Evolutionary conservation across 2,888 invertebrate species (phyloP).

Genomic region (Limulus polyphemus): DNA sequence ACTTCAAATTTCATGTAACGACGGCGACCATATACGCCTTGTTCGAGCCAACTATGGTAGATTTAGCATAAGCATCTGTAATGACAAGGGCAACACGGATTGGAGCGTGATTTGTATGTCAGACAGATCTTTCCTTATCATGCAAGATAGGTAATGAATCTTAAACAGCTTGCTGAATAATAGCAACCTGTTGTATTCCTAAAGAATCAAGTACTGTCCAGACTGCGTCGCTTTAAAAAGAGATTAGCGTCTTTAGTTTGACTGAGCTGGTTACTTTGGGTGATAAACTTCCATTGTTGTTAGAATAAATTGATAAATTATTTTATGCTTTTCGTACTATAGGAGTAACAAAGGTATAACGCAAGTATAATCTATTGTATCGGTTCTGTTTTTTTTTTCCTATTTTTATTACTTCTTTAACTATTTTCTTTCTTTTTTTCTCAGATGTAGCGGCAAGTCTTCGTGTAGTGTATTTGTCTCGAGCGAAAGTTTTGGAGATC

Average conservation of each 20-base stretch:
- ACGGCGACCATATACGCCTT: slow-evolving; percentile 62
- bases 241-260: too few relatives aligned
- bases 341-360: too few relatives aligned
- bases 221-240: too few relatives aligned
- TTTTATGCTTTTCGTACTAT: too few relatives aligned
- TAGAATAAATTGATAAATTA: too few relatives aligned
- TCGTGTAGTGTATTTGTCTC: slow-evolving; percentile 31
- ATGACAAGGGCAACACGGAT: slow-evolving; percentile 85
- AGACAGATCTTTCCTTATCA: slow-evolving; percentile 68
- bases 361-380: too few relatives aligned
- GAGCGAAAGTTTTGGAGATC: slow-evolving; percentile 41
- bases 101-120: slow-evolving; percentile 96
- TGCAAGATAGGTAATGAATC: slow-evolving; percentile 62
- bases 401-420: too few relatives aligned
- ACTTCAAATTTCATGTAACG: slow-evolving; percentile 72
- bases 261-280: too few relatives aligned
- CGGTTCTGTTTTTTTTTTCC: background rate
- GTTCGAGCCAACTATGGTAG: slow-evolving; percentile 85
- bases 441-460: slow-evolving; percentile 29
- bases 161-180: too few relatives aligned
- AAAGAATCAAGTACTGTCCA: too few relatives aligned
- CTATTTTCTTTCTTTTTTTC: background rate
- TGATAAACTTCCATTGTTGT: too few relatives aligned
- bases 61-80: slow-evolving; percentile 89
- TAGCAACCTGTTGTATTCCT: too few relatives aligned